Evolutionary conservation across 1,140 invertebrate genomes (phyloP).

Genomic region (Eueides isabella): DNA sequence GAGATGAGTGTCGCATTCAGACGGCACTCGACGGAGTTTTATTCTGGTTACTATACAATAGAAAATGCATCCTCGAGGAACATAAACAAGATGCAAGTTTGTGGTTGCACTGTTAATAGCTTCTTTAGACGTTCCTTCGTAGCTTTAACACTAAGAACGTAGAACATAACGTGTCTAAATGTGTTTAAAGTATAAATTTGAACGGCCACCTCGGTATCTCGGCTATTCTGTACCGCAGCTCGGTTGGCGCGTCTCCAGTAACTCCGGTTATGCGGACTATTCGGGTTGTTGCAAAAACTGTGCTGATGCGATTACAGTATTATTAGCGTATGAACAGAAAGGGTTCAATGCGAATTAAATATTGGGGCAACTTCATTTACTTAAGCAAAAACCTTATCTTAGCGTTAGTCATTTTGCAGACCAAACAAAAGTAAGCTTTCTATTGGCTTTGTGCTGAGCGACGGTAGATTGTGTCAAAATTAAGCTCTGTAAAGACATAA

Average conservation of each 20-base stretch:
- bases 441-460: no score
- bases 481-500: no score
- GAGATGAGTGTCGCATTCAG: conserved; percentile 9
- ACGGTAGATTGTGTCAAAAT: no score
- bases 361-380: no score
- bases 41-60: conserved; percentile 9
- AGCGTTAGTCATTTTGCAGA: no score
- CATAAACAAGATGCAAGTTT: conserved; percentile 28
- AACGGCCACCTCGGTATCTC: not conserved
- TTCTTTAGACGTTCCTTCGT: conserved; percentile 25
- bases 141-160: not conserved
- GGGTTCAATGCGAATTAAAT: not conserved
- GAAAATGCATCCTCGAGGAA: conserved; percentile 25
- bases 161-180: not conserved
- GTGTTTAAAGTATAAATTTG: not conserved
- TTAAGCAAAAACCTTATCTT: no score
- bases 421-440: no score
- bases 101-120: conserved; percentile 34
- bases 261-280: conserved; percentile 26
- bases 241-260: conserved; percentile 32
- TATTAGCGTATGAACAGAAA: conserved; percentile 2
- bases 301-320: conserved; percentile 27
- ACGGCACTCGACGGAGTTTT: not conserved
- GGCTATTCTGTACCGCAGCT: conserved; percentile 16
- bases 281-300: conserved; percentile 35